Base-by-base conservation (phyloP, 2,113 vertebrate genomes). In the Python bivittatus region DNA sequence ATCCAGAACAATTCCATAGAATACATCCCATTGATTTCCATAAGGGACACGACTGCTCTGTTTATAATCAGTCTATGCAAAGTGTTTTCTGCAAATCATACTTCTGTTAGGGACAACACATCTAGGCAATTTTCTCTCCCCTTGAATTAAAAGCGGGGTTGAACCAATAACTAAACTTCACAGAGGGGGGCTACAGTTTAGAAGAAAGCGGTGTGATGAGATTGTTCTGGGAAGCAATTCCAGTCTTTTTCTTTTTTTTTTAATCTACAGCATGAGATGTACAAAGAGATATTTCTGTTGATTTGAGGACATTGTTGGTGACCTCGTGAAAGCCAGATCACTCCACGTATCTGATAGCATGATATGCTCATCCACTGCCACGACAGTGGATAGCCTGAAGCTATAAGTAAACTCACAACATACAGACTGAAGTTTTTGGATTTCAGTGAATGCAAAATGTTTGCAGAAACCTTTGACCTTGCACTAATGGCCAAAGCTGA, bases 371-470 rank as follows among this genome's bases (percentile, higher is more conserved):
- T 93, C 25, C 61, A 79, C 85, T 88, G 10, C 91, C 94, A 94
- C 22, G 88, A 94, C 2, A 61, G 0, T 29, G 91, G 89, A 25
- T 94, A 79, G 96, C 97, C 97, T 0, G 89, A 94, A 93, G 97
- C 96, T 54, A 96, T 94, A 20, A 84, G 5, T 90, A 90, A 83
- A 33, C 94, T 94, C 88, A 91, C 1, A 94, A 91, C 44, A 92
- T 60, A 95, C 83, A 95, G 0, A 88, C 20, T 87, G 86, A 96
- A 94, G 94, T 94, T 95, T 91, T 97, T 94, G 94, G 95, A 94
- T 96, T 93, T 96, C 97, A 97, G 96, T 97, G 96, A 96, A 96
- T 93, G 93, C 93, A 94, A 96, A 96, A 96, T 97, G 95, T 97
- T 96, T 97, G 93, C 90, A 54, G 96, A 96, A 96, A 96, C 96